Evolutionary conservation across 2,888 invertebrate species (phyloP).

Genomic region (Drosophila percnosoma): DNA sequence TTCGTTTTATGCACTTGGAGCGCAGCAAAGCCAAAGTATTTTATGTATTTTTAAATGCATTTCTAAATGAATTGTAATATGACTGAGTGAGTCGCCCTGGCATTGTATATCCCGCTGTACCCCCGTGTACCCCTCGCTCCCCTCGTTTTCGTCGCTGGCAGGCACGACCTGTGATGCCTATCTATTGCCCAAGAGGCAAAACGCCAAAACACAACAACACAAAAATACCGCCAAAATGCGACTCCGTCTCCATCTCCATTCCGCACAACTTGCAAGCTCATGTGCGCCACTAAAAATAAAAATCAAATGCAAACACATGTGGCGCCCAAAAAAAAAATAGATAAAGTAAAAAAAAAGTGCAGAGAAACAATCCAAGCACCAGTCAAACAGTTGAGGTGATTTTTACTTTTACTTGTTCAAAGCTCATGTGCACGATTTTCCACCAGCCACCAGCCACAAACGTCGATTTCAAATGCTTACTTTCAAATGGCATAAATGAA

Average conservation of each 20-base stretch:
- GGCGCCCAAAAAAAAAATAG: conserved; percentile 56
- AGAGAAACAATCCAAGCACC: conserved; percentile 58
- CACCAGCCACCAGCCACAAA: conserved; percentile 45
- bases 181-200: conserved; percentile 60
- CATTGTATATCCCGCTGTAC: neutral
- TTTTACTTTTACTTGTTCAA: conserved; percentile 76
- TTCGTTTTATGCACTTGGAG: conserved; percentile 59
- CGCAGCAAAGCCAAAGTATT: conserved; percentile 43
- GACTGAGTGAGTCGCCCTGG: conserved; percentile 48
- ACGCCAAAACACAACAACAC: conserved; percentile 15
- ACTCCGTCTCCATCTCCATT: conserved; percentile 12
- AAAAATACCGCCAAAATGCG: conserved; percentile 8
- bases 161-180: conserved; percentile 75
- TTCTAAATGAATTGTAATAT: conserved; percentile 81
- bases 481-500: conserved; percentile 75
- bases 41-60: conserved; percentile 76
- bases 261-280: conserved; percentile 69
- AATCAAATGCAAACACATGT: conserved; percentile 80
- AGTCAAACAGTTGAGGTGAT: conserved; percentile 64
- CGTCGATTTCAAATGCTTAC: conserved; percentile 77
- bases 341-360: conserved; percentile 2
- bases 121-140: neutral
- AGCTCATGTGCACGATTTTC: conserved; percentile 80
- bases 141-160: conserved; percentile 26
- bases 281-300: conserved; percentile 75